Conservation (phyloP, 2,113 vertebrate species). For the Pogonocichla stellata region DNA sequence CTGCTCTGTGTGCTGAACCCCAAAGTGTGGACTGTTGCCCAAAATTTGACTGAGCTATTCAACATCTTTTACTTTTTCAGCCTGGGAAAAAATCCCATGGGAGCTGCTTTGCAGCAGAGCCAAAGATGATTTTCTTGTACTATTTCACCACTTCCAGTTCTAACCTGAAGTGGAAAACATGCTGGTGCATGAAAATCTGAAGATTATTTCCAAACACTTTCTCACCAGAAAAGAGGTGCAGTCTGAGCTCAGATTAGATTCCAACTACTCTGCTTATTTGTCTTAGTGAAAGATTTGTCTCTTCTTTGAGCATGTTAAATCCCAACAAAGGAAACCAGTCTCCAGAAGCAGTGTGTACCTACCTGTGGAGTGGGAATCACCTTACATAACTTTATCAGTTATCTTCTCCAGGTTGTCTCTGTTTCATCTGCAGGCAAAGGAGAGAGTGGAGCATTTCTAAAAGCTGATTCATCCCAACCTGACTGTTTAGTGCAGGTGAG, state of each 20-base stretch:
- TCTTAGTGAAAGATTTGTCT: neutral
- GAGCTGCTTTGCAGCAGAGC: neutral
- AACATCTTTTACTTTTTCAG: neutral
- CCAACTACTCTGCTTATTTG: neutral
- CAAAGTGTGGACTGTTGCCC: neutral
- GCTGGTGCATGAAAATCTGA: neutral
- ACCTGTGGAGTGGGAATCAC: neutral
- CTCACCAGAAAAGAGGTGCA: neutral
- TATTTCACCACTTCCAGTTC: neutral
- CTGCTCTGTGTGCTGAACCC: neutral
- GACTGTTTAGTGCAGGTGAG: neutral
- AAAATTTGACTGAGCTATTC: neutral
- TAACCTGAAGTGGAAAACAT: neutral
- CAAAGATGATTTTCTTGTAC: neutral
- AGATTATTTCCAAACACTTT: neutral
- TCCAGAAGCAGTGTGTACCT: neutral
- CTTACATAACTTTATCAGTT: neutral
- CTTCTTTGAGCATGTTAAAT: neutral
- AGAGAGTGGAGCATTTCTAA: neutral
- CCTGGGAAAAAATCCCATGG: neutral
- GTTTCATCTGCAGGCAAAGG: neutral
- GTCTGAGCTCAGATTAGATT: neutral
- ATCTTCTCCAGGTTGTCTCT: neutral
- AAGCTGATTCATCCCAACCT: neutral
- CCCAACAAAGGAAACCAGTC: neutral